Conservation (phyloP, 2,888 invertebrate species). For the Caenorhabditis wallacei region DNA sequence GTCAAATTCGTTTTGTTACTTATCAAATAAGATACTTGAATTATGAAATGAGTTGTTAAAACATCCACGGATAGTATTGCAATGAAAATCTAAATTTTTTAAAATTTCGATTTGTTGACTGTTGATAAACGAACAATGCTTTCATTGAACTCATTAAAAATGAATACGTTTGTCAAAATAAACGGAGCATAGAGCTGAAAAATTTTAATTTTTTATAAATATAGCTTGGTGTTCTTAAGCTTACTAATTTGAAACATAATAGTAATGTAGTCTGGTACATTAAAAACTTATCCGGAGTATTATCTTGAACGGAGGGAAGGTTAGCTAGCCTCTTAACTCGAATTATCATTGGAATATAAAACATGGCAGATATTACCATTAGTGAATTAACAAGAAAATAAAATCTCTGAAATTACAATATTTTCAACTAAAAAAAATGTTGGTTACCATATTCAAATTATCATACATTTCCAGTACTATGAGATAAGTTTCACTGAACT, state of each 20-base stretch:
- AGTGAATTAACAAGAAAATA: not conserved
- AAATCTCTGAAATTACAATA: not conserved
- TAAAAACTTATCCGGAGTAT: not conserved
- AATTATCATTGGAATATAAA: conserved; percentile 14
- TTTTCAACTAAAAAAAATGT: no score
- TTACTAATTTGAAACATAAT: conserved; percentile 8
- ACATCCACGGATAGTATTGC: conserved; percentile 8
- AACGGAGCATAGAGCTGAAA: not conserved
- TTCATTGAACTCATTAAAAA: not conserved
- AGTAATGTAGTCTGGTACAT: conserved; percentile 6
- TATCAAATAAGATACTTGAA: conserved; percentile 8
- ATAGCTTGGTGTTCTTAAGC: not conserved
- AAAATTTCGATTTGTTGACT: not conserved
- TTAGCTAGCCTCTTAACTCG: not conserved
- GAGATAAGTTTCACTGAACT: no score
- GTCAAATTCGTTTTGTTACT: conserved; percentile 8
- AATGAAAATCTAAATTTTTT: not conserved
- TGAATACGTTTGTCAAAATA: not conserved
- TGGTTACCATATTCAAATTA: not conserved
- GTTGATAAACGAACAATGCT: not conserved
- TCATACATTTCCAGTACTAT: no score
- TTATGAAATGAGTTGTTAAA: conserved; percentile 19
- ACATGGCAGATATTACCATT: not conserved
- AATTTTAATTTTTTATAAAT: not conserved
- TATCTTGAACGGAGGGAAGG: not conserved